phyloP scores from a whole-genome alignment of 2,888 invertebrate genomes.

The Selenia dentaria region DNA sequence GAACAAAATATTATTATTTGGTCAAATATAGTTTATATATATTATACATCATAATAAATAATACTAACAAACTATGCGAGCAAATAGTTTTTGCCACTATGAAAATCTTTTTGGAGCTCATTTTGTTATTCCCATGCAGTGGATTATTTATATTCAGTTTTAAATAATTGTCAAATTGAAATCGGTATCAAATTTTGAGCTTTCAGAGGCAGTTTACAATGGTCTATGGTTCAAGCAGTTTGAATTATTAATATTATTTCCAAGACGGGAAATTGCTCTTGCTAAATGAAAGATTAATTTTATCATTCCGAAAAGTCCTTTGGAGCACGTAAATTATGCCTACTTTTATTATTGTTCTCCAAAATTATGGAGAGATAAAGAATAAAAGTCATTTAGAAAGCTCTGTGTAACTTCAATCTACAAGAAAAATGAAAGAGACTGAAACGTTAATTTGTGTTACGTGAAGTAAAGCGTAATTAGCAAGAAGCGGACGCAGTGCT shows the following conservation, averaged over 20 bases:
- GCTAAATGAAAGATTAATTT: slow-evolving; percentile 1
- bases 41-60: too few species aligned
- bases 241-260: neutral
- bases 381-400: slow-evolving; percentile 22
- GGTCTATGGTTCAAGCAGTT: neutral
- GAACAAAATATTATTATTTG: too few species aligned
- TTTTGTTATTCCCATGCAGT: too few species aligned
- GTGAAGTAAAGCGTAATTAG: slow-evolving; percentile 27
- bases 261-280: neutral
- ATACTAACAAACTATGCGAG: too few species aligned
- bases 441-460: slow-evolving; percentile 27
- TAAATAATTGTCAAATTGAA: too few species aligned
- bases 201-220: too few species aligned
- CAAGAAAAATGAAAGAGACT: slow-evolving; percentile 23
- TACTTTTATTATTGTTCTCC: slow-evolving; percentile 18
- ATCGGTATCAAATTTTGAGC: too few species aligned
- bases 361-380: slow-evolving; percentile 20
- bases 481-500: slow-evolving; percentile 12
- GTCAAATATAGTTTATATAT: too few species aligned
- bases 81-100: too few species aligned
- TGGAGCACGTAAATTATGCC: neutral
- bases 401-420: slow-evolving; percentile 21
- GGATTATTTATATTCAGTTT: too few species aligned
- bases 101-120: too few species aligned
- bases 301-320: neutral